phyloP scores from a whole-genome alignment of 2,113 vertebrate genomes.

The Peucedramus taeniatus region DNA sequence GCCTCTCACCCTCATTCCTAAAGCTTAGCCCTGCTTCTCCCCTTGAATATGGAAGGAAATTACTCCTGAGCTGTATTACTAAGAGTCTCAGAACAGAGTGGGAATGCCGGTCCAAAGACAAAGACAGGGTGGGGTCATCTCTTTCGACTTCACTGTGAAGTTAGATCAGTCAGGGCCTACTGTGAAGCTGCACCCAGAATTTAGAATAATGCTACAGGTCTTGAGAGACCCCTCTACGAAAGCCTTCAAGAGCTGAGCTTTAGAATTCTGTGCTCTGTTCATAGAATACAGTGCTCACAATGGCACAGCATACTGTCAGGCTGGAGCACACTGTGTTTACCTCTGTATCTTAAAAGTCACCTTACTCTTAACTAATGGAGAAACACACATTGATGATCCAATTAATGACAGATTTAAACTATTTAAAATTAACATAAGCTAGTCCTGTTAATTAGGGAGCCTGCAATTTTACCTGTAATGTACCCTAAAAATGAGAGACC shows the following conservation, averaged over 20 bases:
- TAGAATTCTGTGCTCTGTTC: neutral
- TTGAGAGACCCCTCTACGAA: neutral
- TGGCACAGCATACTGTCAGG: neutral
- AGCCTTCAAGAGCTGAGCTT: neutral
- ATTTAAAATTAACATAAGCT: neutral
- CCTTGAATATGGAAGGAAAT: neutral
- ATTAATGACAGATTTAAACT: neutral
- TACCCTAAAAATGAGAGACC: neutral
- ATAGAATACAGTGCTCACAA: neutral
- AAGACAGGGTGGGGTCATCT: neutral
- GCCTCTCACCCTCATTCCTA: neutral
- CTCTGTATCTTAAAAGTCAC: neutral
- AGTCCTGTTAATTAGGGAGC: neutral
- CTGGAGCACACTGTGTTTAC: neutral
- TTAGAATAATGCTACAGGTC: neutral
- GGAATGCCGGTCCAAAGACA: neutral
- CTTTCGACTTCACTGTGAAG: neutral
- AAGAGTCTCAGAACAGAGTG: neutral
- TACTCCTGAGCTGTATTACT: neutral
- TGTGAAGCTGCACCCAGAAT: neutral
- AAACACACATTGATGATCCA: fast-evolving
- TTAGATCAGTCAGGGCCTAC: neutral
- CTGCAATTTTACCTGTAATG: neutral
- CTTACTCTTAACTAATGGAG: neutral
- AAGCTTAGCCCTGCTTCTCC: neutral